phyloP scores from a whole-genome alignment of 2,797 vertebrate species.

The Melopsittacus undulatus region DNA sequence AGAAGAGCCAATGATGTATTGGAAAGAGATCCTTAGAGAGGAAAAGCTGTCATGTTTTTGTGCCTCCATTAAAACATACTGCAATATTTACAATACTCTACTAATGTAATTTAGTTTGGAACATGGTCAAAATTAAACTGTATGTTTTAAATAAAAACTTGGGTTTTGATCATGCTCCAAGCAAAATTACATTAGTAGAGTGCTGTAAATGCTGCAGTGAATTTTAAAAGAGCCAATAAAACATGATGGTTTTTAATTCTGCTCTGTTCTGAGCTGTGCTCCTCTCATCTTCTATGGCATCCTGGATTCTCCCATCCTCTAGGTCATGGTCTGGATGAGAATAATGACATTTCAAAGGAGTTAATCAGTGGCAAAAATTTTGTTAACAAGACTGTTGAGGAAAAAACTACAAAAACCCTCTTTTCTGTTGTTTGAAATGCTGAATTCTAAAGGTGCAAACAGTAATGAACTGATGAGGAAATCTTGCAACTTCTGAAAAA shows the following conservation, averaged over 20 bases:
- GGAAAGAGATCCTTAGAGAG: not conserved
- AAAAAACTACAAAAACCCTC: not conserved
- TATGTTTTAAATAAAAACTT: not conserved
- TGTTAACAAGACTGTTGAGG: not conserved
- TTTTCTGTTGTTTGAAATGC: not conserved
- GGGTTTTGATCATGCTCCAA: not conserved
- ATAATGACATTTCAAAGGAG: not conserved
- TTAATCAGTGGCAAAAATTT: not conserved
- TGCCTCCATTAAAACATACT: not conserved
- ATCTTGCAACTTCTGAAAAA: not conserved
- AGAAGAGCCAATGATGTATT: not conserved
- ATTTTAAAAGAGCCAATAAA: not conserved
- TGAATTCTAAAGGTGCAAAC: not conserved
- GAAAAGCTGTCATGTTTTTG: not conserved
- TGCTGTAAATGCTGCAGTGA: not conserved
- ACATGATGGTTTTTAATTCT: not conserved
- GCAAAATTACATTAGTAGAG: not conserved
- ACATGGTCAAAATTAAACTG: not conserved
- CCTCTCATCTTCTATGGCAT: not conserved
- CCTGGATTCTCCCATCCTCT: not conserved
- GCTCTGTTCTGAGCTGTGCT: not conserved
- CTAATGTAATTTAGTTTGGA: constrained; percentile 10
- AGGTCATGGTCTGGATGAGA: not conserved
- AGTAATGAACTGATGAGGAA: not conserved
- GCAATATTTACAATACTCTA: not conserved